These are phyloP conservation scores for Lutraria lutraria DNA, from an alignment of 2,888 invertebrate species.

Conservation along the genomic window DNA sequence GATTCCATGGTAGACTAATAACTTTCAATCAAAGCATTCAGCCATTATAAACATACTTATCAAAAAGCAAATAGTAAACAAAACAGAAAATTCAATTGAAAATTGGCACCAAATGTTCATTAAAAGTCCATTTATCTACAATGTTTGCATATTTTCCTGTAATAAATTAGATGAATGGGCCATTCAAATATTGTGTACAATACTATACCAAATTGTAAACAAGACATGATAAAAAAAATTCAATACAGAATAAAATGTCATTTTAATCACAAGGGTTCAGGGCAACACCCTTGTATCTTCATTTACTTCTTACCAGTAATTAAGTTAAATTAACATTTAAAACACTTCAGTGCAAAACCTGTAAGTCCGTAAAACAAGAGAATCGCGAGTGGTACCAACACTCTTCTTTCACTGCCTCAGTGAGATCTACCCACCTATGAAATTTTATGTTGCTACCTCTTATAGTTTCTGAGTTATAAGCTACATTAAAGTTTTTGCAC, in stretches of 20 bases:
- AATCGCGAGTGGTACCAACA: no score
- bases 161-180: not conserved
- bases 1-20: not conserved
- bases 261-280: not conserved
- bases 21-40: not conserved
- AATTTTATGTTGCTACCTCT: no score
- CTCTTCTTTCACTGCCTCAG: no score
- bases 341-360: no score
- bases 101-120: constrained; percentile 10
- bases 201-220: not conserved
- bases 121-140: not conserved
- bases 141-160: not conserved
- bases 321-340: no score
- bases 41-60: not conserved
- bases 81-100: not conserved
- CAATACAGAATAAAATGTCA: not conserved
- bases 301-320: not conserved
- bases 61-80: constrained; percentile 3
- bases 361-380: no score
- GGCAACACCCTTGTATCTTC: not conserved
- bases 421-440: no score
- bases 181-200: not conserved
- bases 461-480: no score
- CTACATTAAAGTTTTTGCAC: no score
- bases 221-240: not conserved